Base-by-base conservation (phyloP, 2,113 vertebrate genomes). In the Cyanoderma ruficeps region DNA sequence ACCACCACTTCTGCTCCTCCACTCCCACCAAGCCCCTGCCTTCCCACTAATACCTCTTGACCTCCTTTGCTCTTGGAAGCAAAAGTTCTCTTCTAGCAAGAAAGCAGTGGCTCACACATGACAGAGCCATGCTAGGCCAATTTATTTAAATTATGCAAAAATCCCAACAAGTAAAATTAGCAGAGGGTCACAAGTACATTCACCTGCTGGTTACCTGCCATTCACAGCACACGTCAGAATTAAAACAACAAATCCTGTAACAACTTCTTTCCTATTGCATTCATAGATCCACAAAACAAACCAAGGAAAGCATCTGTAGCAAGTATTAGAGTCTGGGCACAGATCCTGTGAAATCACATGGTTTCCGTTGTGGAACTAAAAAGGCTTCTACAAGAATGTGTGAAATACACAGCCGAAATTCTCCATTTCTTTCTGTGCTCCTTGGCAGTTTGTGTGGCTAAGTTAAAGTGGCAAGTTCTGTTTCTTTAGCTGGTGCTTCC, bases 321-420 rank as follows among this genome's bases (percentile, higher is more conserved):
- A 78, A 86, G 92, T 92, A 83, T 94, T 91, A 95, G 63, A 85
- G 60, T 83, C 33, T 82, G 85, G 91, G 71, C 83, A 93, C 86
- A 59, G 78, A 88, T 91, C 94, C 92, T 94, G 89, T 37, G n/a
- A 63, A 63, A 91, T 88, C 68, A 76, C 69, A 74, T 77, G 89
- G 74, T 96, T 89, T 92, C 90, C 92, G 91, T 67, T 96, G 96
- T 96, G 83, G 94, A 95, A 95, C 93, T 74, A 86, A 95, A 93
- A 96, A 57, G 77, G 78, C 93, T 90, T 87, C 87, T 93, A 74
- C 84, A 93, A 74, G 83, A 95, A 93, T 63, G 76, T 69, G 85
- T 74, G 90, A 82, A 90, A 85, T 56, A 96, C 87, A 93, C 85
- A 90, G 90, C 90, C n/a, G 50, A 93, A 85, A 93, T 52, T 53